Base-by-base conservation (phyloP, 2,113 vertebrate species). In the Peromyscus californicus region DNA sequence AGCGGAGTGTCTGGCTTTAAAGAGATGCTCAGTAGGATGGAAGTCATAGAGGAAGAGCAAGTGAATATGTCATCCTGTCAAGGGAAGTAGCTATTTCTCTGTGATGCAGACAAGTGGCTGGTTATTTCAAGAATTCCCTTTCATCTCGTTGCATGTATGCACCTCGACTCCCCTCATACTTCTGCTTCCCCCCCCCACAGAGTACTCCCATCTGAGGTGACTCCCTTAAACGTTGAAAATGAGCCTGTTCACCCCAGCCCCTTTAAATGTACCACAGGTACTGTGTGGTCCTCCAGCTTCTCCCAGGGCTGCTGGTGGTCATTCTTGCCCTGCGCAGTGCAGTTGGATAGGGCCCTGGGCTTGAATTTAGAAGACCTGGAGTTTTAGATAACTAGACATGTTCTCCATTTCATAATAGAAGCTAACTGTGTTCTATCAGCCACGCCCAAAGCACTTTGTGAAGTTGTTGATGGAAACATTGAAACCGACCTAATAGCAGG, bases 41-140 rank as follows among this genome's bases (percentile, higher is more conserved):
- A 89, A 88, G 54, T 65, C 61, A 13, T 16, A 63, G 51, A 65
- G 39, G 70, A 87, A 42, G 78, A 7, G 3, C 16, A 13, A 42
- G n/a, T n/a, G 75, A 79, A 16, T 51, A n/a, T 7, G 31, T 63
- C 75, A 24, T 51, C 26, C 59, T 65, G 59, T 48, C 36, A 33
- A 59, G 42, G 83, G 36, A 88, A 75, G 54, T 31, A 33, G 36
- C 59, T 17, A 48, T 65, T 93, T 90, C 74, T 78, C n/a, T 1
- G 10, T 2, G 67, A 48, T 48, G 61, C 78, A 90, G 54, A 87
- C 21, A 90, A 87, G 63, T 70, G 36, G 67, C 16, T 33, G 10
- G 69, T 78, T 76, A 5, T 88, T 95, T 95, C n/a, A 88, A 65
- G 42, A 82, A 92, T 57, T 88, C 54, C 45, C 21, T 80, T 36